phyloP scores from a whole-genome alignment of 2,888 invertebrate species.

The Ceriagrion tenellum region DNA sequence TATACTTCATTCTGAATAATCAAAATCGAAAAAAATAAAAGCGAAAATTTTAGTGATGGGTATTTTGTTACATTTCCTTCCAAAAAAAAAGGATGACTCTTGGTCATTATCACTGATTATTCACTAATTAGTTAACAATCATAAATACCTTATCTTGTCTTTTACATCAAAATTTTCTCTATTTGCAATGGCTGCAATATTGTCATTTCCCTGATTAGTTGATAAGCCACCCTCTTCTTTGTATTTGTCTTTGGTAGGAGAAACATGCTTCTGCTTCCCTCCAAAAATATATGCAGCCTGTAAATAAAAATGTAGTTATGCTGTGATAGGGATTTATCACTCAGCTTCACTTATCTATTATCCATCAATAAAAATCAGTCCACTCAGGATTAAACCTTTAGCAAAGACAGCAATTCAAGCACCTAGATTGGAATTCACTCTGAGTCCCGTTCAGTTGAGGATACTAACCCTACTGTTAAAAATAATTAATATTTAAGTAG shows the following conservation, averaged over 20 bases:
- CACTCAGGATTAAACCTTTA: no score
- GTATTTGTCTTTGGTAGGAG: not conserved
- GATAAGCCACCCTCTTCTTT: not conserved
- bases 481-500: no score
- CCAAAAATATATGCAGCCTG: not conserved
- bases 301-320: not conserved
- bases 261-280: not conserved
- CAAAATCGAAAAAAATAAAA: no score
- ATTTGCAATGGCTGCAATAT: not conserved
- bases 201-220: not conserved
- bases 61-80: no score
- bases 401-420: no score
- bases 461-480: no score
- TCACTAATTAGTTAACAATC: not conserved
- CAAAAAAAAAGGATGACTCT: no score
- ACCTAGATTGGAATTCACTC: not conserved
- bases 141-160: not conserved
- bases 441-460: no score
- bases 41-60: no score
- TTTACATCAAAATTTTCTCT: not conserved
- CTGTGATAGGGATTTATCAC: not conserved
- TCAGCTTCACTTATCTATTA: not conserved
- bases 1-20: no score
- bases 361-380: no score
- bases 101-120: no score